Evolutionary conservation across 2,888 invertebrate species (phyloP).

Genomic region (Aspidiotus rigidus): DNA sequence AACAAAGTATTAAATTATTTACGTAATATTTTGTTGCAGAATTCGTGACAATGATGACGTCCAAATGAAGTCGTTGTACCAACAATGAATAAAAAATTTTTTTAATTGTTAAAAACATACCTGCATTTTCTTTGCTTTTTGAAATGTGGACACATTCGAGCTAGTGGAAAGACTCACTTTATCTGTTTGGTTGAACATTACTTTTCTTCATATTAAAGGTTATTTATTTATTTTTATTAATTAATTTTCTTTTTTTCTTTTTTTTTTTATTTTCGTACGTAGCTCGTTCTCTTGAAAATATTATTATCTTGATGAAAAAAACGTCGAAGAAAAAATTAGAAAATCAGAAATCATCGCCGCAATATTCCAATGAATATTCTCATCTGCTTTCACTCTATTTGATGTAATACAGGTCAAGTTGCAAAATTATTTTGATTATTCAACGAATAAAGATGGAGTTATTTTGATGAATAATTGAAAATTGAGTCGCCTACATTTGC

Average conservation of each 20-base stretch:
- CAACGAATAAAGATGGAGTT: not conserved
- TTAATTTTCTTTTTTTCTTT: constrained; percentile 25
- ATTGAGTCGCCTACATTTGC: constrained; percentile 31
- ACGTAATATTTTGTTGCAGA: constrained; percentile 57
- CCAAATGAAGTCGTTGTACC: constrained; percentile 63
- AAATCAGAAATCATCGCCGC: too few species aligned
- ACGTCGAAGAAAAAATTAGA: too few species aligned
- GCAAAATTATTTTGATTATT: too few species aligned
- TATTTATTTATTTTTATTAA: too few species aligned
- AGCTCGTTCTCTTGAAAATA: constrained; percentile 23
- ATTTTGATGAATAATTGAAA: constrained; percentile 8
- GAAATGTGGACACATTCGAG: constrained; percentile 34
- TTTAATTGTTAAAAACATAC: constrained; percentile 30
- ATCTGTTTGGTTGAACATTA: constrained; percentile 33
- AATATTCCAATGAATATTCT: too few species aligned
- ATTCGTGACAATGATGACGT: constrained; percentile 99
- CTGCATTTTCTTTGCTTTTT: constrained; percentile 35
- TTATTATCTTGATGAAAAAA: not conserved
- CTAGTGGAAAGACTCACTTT: constrained; percentile 35
- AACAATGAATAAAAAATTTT: constrained; percentile 18
- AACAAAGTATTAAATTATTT: not conserved
- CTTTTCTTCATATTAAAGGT: constrained; percentile 20
- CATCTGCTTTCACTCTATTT: too few species aligned
- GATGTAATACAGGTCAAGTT: too few species aligned
- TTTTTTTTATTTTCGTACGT: constrained; percentile 30